Evolutionary conservation across 2,797 vertebrate species (phyloP), one percentile per base, ranked within the genome.

Genomic region (Propithecus perrieri): DNA sequence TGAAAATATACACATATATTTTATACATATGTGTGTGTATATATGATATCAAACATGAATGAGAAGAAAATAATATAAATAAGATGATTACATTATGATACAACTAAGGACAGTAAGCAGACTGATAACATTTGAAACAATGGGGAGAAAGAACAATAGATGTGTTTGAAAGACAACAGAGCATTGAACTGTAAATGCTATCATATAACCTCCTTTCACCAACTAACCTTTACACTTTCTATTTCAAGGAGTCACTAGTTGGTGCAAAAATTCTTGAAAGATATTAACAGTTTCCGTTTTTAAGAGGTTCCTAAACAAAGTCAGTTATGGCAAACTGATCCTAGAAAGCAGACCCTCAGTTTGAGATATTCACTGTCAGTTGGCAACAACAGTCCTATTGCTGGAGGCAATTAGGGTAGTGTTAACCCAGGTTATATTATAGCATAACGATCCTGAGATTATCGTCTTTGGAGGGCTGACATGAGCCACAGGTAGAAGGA

Each of bases 51-150:
- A 10, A 83, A 59, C 28, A 78, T 55, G 2, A 2, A 41, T 7
- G 10, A 85, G 78, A 17, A 20, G 43, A 79, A 95, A 57, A 74
- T 53, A 80, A 90, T 93, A 17, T 18, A 69, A 63, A 43, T 35
- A 55, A 30, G 4, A 75, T 57, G 22, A 80, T 92, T 79, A 35
- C 2, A 33, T 63, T 28, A 43, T 95, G 33, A 53, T 13, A 26
- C 33, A 87, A 38, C 50, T 65, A 87, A 85, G 48, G 4, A 1
- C 3, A 53, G 24, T 33, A 80, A 84, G 33, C 17, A 91, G 3
- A 33, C 2, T 53, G 33, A 33, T 50, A 72, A n/a, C 11, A 61
- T 26, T 67, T 59, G 57, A 94, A 53, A 48, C 43, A 12, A 48
- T 12, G 46, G 15, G 7, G 14, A 33, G 24, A 35, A 90, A 90